Percentiles rank a stretch among this genome's conserved stretches.
phyloP scores from a whole-genome alignment of 2,113 vertebrate genomes.

The Chionomys nivalis region DNA sequence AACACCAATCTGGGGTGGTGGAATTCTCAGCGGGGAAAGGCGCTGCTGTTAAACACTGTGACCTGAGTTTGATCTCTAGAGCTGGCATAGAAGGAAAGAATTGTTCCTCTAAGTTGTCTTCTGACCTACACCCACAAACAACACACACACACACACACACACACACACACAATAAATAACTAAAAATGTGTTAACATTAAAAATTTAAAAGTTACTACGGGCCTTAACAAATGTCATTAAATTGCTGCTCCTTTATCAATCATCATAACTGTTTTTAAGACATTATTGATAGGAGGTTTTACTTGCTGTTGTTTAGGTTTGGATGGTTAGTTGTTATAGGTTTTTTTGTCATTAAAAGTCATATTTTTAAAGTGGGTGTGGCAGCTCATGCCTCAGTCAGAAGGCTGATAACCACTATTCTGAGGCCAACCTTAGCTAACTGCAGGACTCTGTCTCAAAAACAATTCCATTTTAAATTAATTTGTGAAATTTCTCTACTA shows the following conservation, averaged over 20 bases:
- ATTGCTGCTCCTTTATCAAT: not conserved
- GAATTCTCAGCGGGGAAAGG: not conserved
- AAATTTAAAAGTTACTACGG: not conserved
- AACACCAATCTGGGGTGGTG: not conserved
- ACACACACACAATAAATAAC: not conserved
- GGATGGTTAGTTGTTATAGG: not conserved
- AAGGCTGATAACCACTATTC: not conserved
- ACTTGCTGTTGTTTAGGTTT: not conserved
- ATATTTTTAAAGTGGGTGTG: not conserved
- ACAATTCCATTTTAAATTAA: slow-evolving; percentile 39
- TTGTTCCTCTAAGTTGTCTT: not conserved
- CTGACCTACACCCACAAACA: not conserved
- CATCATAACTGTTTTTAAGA: not conserved
- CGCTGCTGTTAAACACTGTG: not conserved
- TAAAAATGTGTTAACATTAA: not conserved
- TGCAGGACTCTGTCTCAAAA: too few species aligned
- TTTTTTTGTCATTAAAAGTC: too few species aligned
- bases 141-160: too few species aligned
- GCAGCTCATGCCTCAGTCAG: not conserved
- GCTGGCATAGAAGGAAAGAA: not conserved
- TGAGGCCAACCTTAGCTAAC: not conserved
- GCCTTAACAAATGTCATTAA: not conserved
- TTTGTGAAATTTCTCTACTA: not conserved
- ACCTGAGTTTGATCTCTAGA: not conserved
- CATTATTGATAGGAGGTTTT: not conserved